Conservation (phyloP, 2,113 vertebrate species). For the Orthochromis malagaraziensis region DNA sequence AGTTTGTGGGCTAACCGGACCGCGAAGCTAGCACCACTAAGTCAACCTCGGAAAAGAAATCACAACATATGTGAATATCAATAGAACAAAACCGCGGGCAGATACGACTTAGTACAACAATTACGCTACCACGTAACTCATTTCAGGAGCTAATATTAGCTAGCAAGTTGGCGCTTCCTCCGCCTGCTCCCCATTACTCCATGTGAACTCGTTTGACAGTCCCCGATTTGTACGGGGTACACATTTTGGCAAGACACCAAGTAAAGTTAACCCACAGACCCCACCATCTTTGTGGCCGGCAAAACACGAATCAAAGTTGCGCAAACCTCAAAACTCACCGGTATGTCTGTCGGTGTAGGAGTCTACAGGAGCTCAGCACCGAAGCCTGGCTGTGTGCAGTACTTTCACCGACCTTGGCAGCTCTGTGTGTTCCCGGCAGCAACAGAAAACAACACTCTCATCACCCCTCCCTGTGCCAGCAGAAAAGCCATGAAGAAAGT, state of each 20-base stretch:
- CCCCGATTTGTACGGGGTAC: neutral
- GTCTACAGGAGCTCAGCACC: neutral
- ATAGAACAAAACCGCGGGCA: accelerated
- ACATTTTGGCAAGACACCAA: neutral
- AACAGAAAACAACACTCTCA: constrained; percentile 21
- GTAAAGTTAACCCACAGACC: neutral
- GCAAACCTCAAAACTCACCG: constrained; percentile 17
- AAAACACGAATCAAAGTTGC: neutral
- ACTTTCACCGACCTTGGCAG: constrained; percentile 28
- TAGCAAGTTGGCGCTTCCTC: constrained; percentile 44
- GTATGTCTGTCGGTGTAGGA: neutral
- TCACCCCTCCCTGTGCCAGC: constrained; percentile 20
- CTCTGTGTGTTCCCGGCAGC: constrained; percentile 25
- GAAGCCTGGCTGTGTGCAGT: neutral
- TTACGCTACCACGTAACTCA: neutral
- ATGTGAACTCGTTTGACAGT: constrained; percentile 54
- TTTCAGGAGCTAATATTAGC: neutral
- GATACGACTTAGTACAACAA: neutral
- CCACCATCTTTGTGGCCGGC: neutral
- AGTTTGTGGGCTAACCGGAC: neutral
- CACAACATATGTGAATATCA: neutral
- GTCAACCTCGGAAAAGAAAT: neutral
- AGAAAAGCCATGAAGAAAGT: neutral
- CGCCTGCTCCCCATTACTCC: constrained; percentile 39
- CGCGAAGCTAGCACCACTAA: neutral